Evolutionary conservation across 2,797 vertebrate genomes (phyloP), one percentile per base, ranked within the genome.

Genomic region (Sylvia borin): DNA sequence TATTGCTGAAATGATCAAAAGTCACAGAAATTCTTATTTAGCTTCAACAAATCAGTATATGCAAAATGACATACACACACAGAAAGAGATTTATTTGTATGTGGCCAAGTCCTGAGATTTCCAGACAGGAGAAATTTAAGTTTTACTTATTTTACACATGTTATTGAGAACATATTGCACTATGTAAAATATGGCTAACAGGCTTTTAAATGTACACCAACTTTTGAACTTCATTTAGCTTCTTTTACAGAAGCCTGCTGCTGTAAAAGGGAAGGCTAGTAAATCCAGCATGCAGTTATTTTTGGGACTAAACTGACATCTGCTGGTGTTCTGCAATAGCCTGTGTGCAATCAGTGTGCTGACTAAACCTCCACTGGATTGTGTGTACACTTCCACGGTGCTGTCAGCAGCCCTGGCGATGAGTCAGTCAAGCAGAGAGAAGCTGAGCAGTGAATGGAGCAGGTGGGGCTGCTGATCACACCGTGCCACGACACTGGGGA

Each of bases 261-360:
- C 32, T 68, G 14, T 34, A 43, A 72, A 64, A 90, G 14, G 22
- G 65, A 76, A 84, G 71, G 50, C 53, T 45, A 45, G 25, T 42
- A 90, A 65, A 78, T 32, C 24, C 57, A 51, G 27, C n/a, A 13
- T 12, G 51, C 22, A 26, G 58, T 81, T 75, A 82, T 94, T 84
- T 94, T 34, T 25, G 3, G 54, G 45, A 61, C 27, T 38, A 36
- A 95, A 54, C 53, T 90, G 88, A 92, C 90, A 95, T 93, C 96
- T 97, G 55, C 90, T 91, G 96, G 93, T 71, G 67, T 67, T 67
- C 40, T 29, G 21, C 45, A 55, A 85, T 20, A 67, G 42, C 8
- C 7, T 79, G 36, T 26, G 29, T 24, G 48, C 29, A 51, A 20
- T 82, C 27, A 53, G 48, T 1, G 38, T 8, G 45, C 66, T 20